phyloP scores from a whole-genome alignment of 2,113 vertebrate species.

The Cyprinodon tularosa region DNA sequence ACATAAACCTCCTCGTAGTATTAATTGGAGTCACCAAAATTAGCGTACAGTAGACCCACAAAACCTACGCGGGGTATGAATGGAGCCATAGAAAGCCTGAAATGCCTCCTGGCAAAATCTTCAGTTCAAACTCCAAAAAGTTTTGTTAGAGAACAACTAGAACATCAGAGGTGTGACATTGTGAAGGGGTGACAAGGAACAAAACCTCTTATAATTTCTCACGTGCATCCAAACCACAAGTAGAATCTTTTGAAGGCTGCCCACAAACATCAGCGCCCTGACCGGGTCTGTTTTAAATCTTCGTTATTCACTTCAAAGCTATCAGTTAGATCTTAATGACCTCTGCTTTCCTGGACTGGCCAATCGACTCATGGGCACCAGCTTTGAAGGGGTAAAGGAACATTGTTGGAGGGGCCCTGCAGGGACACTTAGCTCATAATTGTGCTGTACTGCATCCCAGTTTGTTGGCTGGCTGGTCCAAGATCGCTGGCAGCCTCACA shows the following conservation, averaged over 20 bases:
- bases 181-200: not conserved
- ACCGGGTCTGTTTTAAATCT: not conserved
- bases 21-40: not conserved
- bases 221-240: not conserved
- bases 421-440: constrained; percentile 32
- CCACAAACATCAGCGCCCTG: not conserved
- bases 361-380: constrained; percentile 10
- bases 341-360: constrained; percentile 12
- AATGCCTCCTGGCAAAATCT: not conserved
- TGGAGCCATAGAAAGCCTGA: not conserved
- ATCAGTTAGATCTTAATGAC: constrained; percentile 54
- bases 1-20: not conserved
- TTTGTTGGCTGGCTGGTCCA: constrained; percentile 34
- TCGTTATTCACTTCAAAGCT: constrained; percentile 32
- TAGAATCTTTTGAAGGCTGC: not conserved
- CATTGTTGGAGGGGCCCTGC: constrained; percentile 14
- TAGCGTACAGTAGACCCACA: not conserved
- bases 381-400: constrained; percentile 19
- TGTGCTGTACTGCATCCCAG: constrained; percentile 2
- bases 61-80: not conserved
- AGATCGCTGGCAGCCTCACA: constrained; percentile 35
- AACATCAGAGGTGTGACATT: not conserved
- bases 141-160: not conserved
- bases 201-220: not conserved
- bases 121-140: not conserved